phyloP scores from a whole-genome alignment of 2,797 vertebrate genomes.

The Enteromius unitaeniatus region DNA sequence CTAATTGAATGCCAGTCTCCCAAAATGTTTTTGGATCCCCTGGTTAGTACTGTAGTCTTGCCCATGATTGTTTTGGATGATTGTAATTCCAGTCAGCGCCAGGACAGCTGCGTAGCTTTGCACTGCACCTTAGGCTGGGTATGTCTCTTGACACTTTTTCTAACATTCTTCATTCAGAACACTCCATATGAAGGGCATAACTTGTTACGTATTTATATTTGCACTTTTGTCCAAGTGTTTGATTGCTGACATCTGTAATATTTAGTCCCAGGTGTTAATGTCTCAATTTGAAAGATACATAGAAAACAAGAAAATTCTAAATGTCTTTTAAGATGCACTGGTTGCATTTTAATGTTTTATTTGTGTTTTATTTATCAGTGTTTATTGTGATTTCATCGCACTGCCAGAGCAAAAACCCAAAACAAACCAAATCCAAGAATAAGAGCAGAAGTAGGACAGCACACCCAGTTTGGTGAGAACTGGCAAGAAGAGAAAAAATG shows the following conservation, averaged over 20 bases:
- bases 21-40: slow-evolving; percentile 63
- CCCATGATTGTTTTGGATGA: slow-evolving; percentile 67
- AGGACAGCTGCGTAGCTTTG: slow-evolving; percentile 65
- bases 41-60: slow-evolving; percentile 64
- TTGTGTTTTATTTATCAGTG: not conserved
- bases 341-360: slow-evolving; percentile 5
- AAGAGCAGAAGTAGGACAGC: slow-evolving; percentile 50
- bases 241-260: not conserved
- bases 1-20: slow-evolving; percentile 64
- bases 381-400: slow-evolving; percentile 10
- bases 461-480: slow-evolving; percentile 43
- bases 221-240: not conserved
- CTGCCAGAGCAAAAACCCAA: slow-evolving; percentile 16
- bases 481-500: slow-evolving; percentile 53
- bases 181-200: not conserved
- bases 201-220: not conserved
- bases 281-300: not conserved
- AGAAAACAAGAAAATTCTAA: not conserved
- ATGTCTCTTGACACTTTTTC: slow-evolving; percentile 46
- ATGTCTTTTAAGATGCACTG: not conserved
- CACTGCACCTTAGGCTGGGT: slow-evolving; percentile 64
- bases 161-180: not conserved
- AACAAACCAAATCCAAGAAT: slow-evolving; percentile 38
- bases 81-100: slow-evolving; percentile 64
- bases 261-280: not conserved